Evolutionary conservation across 2,113 vertebrate species (phyloP), one percentile per base, ranked within the genome.

Genomic region (Gadus macrocephalus): DNA sequence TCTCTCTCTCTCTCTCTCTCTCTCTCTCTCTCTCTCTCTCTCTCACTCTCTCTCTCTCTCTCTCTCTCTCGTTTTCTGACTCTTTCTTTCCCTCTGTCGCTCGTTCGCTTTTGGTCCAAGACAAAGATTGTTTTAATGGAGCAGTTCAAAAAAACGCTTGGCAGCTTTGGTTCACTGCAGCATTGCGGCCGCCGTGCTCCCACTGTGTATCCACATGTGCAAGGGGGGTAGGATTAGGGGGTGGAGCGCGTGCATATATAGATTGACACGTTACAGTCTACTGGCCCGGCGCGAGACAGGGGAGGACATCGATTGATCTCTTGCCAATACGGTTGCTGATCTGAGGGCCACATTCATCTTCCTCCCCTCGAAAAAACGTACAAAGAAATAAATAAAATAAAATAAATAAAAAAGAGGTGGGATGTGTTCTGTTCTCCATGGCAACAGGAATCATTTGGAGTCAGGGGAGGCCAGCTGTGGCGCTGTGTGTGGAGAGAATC

Each of bases 51-150:
- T 35, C 4, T 35, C 31, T 5, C 31, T 35, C 6, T 35, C 31
- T 35, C 4, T 5, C 31, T 59, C 56, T 59, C 2, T 59, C 31
- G 6, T 7, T 35, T 35, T 35, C 31, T 35, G 31, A 35, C 31
- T 59, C 56, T 59, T 19, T 59, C 56, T 59, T 19, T 59, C 2
- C n/a, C 35, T 72, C 71, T 83, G 81, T 75, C 81, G 84, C 81
- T 79, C 78, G 82, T 72, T 80, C 75, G 59, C 81, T 81, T 75
- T 73, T 76, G 78, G 87, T 85, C 84, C 85, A 86, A 89, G 89
- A 85, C 84, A 88, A 88, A 88, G 85, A 87, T 87, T 83, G 86
- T 84, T 88, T 91, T 88, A 87, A 89, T 87, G 83, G 79, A 87
- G 78, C 78, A 77, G 84, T 88, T 88, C 86, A 88, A 87, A 86